Evolutionary conservation across 2,797 vertebrate genomes (phyloP).

Genomic region (Acomys russatus): DNA sequence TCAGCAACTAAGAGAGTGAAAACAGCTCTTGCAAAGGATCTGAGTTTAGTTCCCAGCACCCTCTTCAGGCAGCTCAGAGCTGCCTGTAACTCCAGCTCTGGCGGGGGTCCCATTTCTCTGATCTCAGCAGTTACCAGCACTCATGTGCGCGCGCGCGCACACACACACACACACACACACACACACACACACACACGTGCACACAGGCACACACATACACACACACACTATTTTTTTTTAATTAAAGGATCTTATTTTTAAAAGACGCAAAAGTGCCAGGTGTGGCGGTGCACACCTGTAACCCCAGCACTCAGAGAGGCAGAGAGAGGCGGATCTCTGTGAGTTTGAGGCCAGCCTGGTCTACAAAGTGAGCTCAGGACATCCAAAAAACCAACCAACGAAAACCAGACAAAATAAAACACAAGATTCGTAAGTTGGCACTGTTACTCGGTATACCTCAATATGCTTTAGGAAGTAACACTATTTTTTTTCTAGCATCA

Average conservation of each 20-base stretch:
- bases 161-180: not conserved
- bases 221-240: not conserved
- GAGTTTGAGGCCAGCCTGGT: too few species aligned
- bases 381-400: too few species aligned
- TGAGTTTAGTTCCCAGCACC: not conserved
- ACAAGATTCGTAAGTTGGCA: not conserved
- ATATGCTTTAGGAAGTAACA: not conserved
- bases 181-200: not conserved
- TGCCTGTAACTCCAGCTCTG: not conserved
- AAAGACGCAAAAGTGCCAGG: not conserved
- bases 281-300: too few species aligned
- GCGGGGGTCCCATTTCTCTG: too few species aligned
- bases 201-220: not conserved
- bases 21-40: not conserved
- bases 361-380: too few species aligned
- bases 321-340: too few species aligned
- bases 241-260: not conserved
- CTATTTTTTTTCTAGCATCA: constrained; percentile 3
- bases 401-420: too few species aligned
- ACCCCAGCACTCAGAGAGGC: too few species aligned
- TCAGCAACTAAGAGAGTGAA: not conserved
- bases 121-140: not conserved
- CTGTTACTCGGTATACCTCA: not conserved
- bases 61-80: not conserved
- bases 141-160: not conserved